Percentiles rank a stretch among this genome's conserved stretches.
These are phyloP conservation scores for Rhadina sibilatrix DNA, from an alignment of 2,113 vertebrate species.

Conservation along the genomic window DNA sequence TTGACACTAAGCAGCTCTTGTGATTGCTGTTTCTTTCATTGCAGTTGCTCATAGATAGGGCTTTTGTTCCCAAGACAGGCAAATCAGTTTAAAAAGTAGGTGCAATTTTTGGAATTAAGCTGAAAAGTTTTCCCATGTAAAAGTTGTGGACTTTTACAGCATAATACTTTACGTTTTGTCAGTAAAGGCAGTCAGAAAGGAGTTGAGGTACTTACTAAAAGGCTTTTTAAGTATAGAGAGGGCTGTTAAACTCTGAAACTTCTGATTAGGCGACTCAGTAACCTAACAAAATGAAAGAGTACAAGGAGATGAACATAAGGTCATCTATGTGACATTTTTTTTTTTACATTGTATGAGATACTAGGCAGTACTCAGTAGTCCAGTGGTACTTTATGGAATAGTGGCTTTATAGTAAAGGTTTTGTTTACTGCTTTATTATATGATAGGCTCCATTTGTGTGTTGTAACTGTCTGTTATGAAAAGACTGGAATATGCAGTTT, in stretches of 20 bases:
- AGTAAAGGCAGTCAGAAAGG: neutral
- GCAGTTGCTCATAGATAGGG: neutral
- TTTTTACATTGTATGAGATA: slow-evolving; percentile 1
- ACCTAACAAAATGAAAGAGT: slow-evolving; percentile 20
- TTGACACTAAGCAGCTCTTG: neutral
- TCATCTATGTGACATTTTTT: neutral
- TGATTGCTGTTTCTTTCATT: neutral
- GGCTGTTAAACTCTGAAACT: neutral
- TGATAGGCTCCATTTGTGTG: slow-evolving; percentile 14
- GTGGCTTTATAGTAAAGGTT: neutral
- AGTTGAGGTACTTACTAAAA: neutral
- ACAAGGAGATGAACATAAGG: slow-evolving; percentile 6
- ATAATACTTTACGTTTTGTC: neutral
- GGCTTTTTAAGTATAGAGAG: neutral
- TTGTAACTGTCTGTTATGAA: neutral
- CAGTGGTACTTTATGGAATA: slow-evolving; percentile 6
- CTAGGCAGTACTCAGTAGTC: neutral
- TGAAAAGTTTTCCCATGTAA: neutral
- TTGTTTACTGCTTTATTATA: slow-evolving; percentile 34
- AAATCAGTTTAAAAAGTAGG: neutral
- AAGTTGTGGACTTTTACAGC: neutral
- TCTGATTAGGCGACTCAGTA: slow-evolving; percentile 19
- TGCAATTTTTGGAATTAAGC: neutral
- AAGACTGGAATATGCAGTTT: neutral
- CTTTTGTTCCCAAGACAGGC: neutral